phyloP scores from a whole-genome alignment of 2,113 vertebrate species.

The Ceuthmochares aereus region DNA sequence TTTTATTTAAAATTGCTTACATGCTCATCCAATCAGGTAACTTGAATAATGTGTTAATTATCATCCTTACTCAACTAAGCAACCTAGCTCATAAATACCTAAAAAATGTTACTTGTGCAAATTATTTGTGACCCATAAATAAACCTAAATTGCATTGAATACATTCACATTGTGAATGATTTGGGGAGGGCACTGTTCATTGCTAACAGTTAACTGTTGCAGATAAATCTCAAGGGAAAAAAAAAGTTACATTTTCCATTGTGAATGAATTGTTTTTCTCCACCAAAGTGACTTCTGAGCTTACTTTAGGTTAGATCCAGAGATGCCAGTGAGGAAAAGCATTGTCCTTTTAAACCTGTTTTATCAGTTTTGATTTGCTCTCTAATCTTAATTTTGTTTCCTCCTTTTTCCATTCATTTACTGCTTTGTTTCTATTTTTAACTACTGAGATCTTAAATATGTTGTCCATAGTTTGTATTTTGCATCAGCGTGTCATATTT shows the following conservation, averaged over 20 bases:
- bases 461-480: background rate
- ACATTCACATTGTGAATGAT: background rate
- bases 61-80: background rate
- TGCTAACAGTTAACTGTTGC: background rate
- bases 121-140: background rate
- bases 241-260: background rate
- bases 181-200: background rate
- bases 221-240: background rate
- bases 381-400: background rate
- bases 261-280: conserved; percentile 7
- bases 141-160: background rate
- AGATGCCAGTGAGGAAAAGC: background rate
- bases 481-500: background rate
- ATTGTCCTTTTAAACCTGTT: background rate
- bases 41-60: background rate
- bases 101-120: background rate
- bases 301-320: background rate
- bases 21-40: background rate
- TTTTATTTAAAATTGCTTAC: background rate
- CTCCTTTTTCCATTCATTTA: background rate
- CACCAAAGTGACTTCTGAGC: background rate
- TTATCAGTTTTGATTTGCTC: background rate
- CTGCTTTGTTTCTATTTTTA: background rate
- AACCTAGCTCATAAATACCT: background rate
- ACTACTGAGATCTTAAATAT: background rate